Conservation (phyloP, 2,888 invertebrate genomes). For the Cerastis rubricosa region DNA sequence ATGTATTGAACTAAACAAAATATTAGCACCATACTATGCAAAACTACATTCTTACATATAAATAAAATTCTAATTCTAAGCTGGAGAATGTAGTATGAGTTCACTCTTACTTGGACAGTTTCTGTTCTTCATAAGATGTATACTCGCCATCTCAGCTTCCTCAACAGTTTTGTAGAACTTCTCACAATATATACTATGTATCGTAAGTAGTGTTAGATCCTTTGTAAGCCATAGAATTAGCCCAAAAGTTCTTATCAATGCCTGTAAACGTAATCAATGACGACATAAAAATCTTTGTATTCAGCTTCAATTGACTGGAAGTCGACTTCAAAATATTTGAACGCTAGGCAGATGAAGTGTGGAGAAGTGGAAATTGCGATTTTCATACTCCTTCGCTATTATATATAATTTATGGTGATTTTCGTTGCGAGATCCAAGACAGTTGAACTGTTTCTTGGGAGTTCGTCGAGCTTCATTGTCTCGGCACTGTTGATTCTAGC, state of each 20-base stretch:
- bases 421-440: neutral
- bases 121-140: neutral
- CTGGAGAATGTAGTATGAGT: neutral
- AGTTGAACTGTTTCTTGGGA: neutral
- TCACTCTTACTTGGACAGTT: slow-evolving; percentile 7
- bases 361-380: neutral
- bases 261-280: neutral
- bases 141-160: slow-evolving; percentile 4
- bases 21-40: too few species aligned
- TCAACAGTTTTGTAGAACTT: slow-evolving; percentile 18
- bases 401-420: too few species aligned
- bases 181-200: slow-evolving; percentile 3
- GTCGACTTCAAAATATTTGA: neutral
- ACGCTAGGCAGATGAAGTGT: neutral
- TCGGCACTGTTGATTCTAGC: neutral
- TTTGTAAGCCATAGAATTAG: neutral
- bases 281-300: neutral
- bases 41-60: too few species aligned
- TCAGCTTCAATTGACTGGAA: too few species aligned
- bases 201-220: neutral
- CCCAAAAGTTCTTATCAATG: neutral
- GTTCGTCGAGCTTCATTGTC: too few species aligned
- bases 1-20: too few species aligned
- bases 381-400: neutral
- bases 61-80: too few species aligned